These are phyloP conservation scores for Metacarcinus magister DNA, from an alignment of 2,888 invertebrate genomes.

Conservation along the genomic window DNA sequence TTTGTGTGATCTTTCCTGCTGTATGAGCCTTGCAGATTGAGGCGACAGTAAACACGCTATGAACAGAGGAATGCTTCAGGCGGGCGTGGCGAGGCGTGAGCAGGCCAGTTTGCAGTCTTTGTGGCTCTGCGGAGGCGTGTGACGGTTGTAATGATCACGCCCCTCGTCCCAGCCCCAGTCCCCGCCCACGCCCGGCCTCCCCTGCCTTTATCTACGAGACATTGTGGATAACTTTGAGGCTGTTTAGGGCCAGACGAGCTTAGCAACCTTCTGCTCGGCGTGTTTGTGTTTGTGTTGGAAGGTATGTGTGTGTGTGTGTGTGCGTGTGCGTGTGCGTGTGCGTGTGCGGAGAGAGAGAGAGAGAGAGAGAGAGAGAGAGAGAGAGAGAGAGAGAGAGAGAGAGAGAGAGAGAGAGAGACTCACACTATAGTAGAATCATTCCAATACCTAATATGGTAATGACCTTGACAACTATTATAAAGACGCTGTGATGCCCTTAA, in stretches of 20 bases:
- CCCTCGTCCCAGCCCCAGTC: neutral
- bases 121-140: neutral
- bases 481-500: neutral
- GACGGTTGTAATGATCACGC: slow-evolving; percentile 26
- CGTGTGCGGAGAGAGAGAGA: neutral
- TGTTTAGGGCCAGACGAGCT: slow-evolving; percentile 11
- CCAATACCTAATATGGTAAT: slow-evolving; percentile 19
- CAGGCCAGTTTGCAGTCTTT: neutral
- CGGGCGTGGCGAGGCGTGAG: neutral
- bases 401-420: neutral
- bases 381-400: neutral
- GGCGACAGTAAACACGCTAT: neutral
- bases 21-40: neutral
- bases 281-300: neutral
- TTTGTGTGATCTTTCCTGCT: neutral
- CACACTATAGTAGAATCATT: neutral
- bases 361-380: neutral
- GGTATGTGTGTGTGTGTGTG: too few species aligned
- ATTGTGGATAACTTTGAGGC: slow-evolving; percentile 26
- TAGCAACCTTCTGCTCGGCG: neutral
- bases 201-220: slow-evolving; percentile 2
- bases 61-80: neutral
- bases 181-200: neutral
- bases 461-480: slow-evolving; percentile 8
- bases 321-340: too few species aligned